Percentiles rank a stretch among this genome's conserved stretches.
phyloP scores from a whole-genome alignment of 2,888 invertebrate species.

The Polyommatus icarus region DNA sequence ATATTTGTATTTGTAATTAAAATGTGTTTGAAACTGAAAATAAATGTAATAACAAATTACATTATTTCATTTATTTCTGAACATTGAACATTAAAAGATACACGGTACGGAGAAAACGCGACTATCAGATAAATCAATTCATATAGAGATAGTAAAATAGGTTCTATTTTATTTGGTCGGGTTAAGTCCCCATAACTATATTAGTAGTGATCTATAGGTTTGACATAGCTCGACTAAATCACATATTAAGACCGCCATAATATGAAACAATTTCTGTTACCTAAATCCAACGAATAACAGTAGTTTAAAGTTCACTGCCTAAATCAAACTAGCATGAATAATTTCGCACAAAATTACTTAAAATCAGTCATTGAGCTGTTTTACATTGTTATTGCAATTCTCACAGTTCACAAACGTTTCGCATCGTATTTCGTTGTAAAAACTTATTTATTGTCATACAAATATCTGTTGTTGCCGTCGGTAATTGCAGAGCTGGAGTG shows the following conservation, averaged over 20 bases:
- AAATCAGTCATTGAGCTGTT: slow-evolving; percentile 24
- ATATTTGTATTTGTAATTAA: too few species aligned
- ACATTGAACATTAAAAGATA: too few species aligned
- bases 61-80: too few species aligned
- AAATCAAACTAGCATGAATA: not conserved
- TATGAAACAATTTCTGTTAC: not conserved
- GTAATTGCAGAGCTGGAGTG: slow-evolving; percentile 71
- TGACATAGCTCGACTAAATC: not conserved
- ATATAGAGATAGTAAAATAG: too few species aligned
- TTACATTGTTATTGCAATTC: slow-evolving; percentile 32
- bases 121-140: too few species aligned
- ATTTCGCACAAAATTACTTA: not conserved
- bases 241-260: not conserved
- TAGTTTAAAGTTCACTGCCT: too few species aligned
- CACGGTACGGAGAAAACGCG: too few species aligned
- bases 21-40: too few species aligned
- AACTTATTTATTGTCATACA: slow-evolving; percentile 75
- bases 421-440: slow-evolving; percentile 70
- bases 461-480: slow-evolving; percentile 73
- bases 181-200: too few species aligned
- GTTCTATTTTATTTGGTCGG: too few species aligned
- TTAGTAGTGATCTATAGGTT: not conserved
- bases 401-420: slow-evolving; percentile 37
- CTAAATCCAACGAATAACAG: too few species aligned
- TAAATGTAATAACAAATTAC: too few species aligned